A percentile compares a stretch with the other conserved stretches of the same genome.
phyloP scores from a whole-genome alignment of 2,888 invertebrate genomes.

The Apamea monoglypha region DNA sequence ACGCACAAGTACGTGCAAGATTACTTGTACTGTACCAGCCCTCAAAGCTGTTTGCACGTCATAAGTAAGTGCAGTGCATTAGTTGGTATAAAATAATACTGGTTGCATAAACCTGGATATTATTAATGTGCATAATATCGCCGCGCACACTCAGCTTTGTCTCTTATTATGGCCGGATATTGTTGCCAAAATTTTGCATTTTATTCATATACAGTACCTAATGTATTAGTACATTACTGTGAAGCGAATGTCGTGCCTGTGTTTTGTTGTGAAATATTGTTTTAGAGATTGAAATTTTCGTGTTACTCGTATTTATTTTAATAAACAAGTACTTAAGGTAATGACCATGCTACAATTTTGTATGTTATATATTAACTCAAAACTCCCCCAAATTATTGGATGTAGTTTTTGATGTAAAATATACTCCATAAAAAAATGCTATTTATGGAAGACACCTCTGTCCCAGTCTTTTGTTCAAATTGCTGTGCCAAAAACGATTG shows the following conservation, averaged over 20 bases:
- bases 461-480: neutral
- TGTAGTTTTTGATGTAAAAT: neutral
- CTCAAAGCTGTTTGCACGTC: conserved; percentile 48
- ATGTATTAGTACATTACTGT: conserved; percentile 61
- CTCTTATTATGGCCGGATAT: conserved; percentile 72
- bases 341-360: neutral
- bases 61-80: conserved; percentile 61
- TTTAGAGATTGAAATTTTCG: conserved; percentile 10
- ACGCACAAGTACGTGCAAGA: neutral
- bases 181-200: conserved; percentile 78
- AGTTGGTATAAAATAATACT: conserved; percentile 62
- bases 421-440: neutral
- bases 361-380: neutral
- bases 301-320: conserved; percentile 13
- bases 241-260: conserved; percentile 39
- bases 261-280: conserved; percentile 39
- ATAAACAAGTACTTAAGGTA: conserved; percentile 20
- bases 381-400: neutral
- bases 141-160: conserved; percentile 73
- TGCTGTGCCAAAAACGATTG: neutral
- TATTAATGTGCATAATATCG: conserved; percentile 74
- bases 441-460: neutral
- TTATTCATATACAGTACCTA: conserved; percentile 67
- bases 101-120: conserved; percentile 69
- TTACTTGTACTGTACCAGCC: conserved; percentile 35